These are phyloP conservation scores for Coleophora deauratella DNA, from an alignment of 2,888 invertebrate species.

Conservation along the genomic window DNA sequence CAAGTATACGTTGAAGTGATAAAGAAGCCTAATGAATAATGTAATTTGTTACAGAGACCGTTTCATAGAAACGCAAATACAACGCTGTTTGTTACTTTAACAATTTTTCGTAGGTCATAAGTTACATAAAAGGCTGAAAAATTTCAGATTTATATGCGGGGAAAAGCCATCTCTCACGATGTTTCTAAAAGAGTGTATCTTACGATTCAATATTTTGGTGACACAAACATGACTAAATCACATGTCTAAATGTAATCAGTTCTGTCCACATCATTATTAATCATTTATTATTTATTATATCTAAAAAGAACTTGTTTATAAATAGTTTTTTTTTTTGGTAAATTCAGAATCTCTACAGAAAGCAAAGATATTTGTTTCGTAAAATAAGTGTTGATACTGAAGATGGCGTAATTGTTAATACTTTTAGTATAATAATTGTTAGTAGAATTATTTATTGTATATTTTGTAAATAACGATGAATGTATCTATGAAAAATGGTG, in stretches of 20 bases:
- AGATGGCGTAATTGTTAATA: conserved; percentile 54
- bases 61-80: conserved; percentile 70
- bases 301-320: too few relatives aligned
- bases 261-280: too few relatives aligned
- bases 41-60: conserved; percentile 58
- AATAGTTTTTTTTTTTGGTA: too few relatives aligned
- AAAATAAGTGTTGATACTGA: conserved; percentile 10
- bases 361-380: too few relatives aligned
- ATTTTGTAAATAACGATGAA: conserved; percentile 56
- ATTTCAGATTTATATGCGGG: conserved; percentile 17
- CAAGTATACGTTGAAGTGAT: conserved; percentile 71
- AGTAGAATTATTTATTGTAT: conserved; percentile 46
- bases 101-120: conserved; percentile 65
- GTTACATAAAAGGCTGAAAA: conserved; percentile 67
- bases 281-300: too few relatives aligned
- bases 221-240: too few relatives aligned
- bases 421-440: conserved; percentile 51
- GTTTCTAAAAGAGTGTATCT: too few relatives aligned
- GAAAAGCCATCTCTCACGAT: too few relatives aligned
- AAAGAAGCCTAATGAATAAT: conserved; percentile 65
- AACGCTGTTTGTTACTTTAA: conserved; percentile 59
- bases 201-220: too few relatives aligned
- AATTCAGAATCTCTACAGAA: too few relatives aligned
- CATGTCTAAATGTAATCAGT: too few relatives aligned
- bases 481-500: conserved; percentile 41